Conservation (phyloP, 2,888 invertebrate species). For the Diaprepes abbreviatus region DNA sequence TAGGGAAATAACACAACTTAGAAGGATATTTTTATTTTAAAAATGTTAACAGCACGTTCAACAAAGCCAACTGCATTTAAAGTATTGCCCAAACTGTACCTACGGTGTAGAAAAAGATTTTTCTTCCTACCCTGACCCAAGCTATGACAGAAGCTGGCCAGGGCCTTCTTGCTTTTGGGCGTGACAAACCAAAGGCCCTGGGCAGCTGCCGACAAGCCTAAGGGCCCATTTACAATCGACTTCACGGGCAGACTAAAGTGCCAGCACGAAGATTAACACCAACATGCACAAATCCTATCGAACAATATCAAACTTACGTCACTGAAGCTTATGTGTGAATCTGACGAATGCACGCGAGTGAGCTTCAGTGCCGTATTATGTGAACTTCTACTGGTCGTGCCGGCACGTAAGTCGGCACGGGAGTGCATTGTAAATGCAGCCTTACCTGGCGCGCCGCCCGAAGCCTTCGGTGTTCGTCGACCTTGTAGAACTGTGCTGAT, state of each 20-base stretch:
- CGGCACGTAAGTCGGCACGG: constrained; percentile 61
- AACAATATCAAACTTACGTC: constrained; percentile 2
- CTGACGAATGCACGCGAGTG: constrained; percentile 7
- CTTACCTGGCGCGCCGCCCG: constrained; percentile 64
- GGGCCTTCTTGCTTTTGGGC: constrained; percentile 65
- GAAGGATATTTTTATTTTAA: neutral
- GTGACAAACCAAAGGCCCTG: constrained; percentile 68
- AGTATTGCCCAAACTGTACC: constrained; percentile 10
- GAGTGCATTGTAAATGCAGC: constrained; percentile 57
- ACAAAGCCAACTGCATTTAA: neutral
- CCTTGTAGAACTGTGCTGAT: constrained; percentile 35
- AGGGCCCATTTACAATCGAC: constrained; percentile 48
- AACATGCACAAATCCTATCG: constrained; percentile 13
- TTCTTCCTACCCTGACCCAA: constrained; percentile 50
- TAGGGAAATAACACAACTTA: neutral
- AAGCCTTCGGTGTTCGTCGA: constrained; percentile 51
- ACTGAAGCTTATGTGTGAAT: constrained; percentile 3
- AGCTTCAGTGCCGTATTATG: constrained; percentile 11
- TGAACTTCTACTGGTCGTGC: constrained; percentile 28
- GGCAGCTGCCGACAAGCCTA: constrained; percentile 61
- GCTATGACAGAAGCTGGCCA: constrained; percentile 60
- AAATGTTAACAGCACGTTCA: constrained; percentile 1
- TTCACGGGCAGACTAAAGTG: constrained; percentile 42
- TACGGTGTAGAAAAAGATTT: constrained; percentile 4
- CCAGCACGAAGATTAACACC: constrained; percentile 37